Evolutionary conservation across 2,888 invertebrate species (phyloP), one percentile per base, ranked within the genome.

Genomic region (Campopleginae sp.): DNA sequence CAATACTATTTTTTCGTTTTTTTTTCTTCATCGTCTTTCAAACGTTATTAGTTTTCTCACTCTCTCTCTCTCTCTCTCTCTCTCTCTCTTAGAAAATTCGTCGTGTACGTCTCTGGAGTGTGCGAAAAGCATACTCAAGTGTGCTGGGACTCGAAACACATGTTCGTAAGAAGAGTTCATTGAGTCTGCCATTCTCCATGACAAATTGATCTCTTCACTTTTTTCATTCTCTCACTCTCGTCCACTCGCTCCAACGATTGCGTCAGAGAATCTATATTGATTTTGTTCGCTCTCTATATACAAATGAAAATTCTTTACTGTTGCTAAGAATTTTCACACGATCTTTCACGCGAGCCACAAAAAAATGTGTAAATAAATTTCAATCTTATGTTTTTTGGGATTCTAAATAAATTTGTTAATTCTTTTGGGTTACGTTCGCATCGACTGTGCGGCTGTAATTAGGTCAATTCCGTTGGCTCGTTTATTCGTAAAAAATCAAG

Each of bases 121-220:
- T 46, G n/a, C 23, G 38, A 31, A 75, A 63, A 44, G 31, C 31
- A 42, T n/a, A 51, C 44, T 63, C 75, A 63, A 75, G 75, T 63
- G 76, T 23, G 14, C 42, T 54, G 61, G 46, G 44, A 65, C 54
- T 72, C 46, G 63, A 42, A 74, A 79, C 74, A 71, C 46, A 46
- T 46, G 42, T 65, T 44, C 54, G 71, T 65, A 78, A 48, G 70
- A 77, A 77, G 85, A 85, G 86, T 86, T 83, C 80, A 82, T 86
- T 85, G 83, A 87, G 86, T 74, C 81, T 68, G 66, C 71, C 71
- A 77, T 87, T 86, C 84, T 82, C 66, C 66, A 87, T 87, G 87
- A 85, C 82, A 87, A 85, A 87, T 87, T 87, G 74, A 84, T 48
- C 85, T 87, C 58, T 58, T 27, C 0, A 58, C 58, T 27, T 58